phyloP scores from a whole-genome alignment of 92 coral and sea anemone species.

The Palythoa caribaeorum region DNA sequence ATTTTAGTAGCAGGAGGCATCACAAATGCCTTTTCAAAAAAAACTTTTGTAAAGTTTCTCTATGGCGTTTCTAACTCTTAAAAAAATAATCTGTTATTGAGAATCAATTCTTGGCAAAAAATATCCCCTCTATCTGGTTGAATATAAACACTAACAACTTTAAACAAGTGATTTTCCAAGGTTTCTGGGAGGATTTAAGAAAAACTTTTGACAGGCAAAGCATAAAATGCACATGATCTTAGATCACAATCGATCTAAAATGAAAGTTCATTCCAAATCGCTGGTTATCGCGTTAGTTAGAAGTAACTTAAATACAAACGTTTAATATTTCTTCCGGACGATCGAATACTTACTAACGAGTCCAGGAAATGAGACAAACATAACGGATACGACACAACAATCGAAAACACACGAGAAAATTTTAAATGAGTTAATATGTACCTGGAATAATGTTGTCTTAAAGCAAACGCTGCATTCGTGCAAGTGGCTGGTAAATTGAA shows the following conservation, averaged over 20 bases:
- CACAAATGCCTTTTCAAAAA: constrained; percentile 7
- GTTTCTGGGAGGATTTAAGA: neutral
- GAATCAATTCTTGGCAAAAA: neutral
- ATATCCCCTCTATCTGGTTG: neutral
- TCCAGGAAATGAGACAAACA: constrained; percentile 34
- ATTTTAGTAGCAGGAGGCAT: constrained; percentile 1
- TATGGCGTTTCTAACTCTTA: neutral
- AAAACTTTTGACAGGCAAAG: neutral
- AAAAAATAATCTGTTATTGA: constrained; percentile 8
- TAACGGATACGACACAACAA: constrained; percentile 6
- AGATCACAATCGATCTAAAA: neutral
- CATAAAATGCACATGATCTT: neutral
- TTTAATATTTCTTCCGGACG: constrained; percentile 16
- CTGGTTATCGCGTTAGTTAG: neutral
- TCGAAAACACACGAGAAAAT: neutral
- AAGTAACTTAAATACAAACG: neutral
- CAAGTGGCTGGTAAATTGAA: constrained; percentile 96
- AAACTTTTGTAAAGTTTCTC: constrained; percentile 17
- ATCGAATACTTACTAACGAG: constrained; percentile 15
- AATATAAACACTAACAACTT: neutral
- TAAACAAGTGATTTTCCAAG: neutral
- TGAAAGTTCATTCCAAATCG: neutral
- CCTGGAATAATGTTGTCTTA: constrained; percentile 96
- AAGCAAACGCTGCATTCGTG: constrained; percentile 98
- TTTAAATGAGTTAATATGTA: constrained; percentile 38